Base-by-base conservation (phyloP, 2,113 vertebrate genomes). In the Copsychus sechellarum region DNA sequence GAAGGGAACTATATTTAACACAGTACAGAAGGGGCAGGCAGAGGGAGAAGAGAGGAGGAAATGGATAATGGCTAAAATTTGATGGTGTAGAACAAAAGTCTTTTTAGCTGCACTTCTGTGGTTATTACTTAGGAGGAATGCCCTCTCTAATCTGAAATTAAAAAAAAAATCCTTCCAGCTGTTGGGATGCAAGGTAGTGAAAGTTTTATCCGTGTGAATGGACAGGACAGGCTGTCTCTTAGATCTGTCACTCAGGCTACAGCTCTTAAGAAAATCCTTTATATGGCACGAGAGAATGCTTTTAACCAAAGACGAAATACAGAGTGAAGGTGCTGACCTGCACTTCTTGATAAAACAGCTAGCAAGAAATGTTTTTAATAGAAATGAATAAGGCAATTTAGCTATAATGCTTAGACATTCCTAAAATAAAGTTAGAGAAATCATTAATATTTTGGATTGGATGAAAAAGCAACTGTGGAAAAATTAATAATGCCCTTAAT, bases 211-310 rank as follows among this genome's bases (percentile, higher is more conserved):
- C 73, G 22, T 73, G 31, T 81, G 72, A 83, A 88, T 69, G 54
- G 20, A 57, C 10, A 77, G 48, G 61, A 85, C 48, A 65, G n/a
- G 8, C 23, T 82, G 36, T 28, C 25, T 82, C 66, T 90, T 60
- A 88, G 71, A 92, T 80, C 36, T 96, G 77, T 72, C 81, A 80
- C 36, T 90, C 79, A 95, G 40, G 54, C 40, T 87, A 22, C 50
- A 80, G 28, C 42, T 80, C 58, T 92, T 88, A 88, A 87, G 79
- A 71, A 85, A 93, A 90, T 76, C 50, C 23, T 85, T 88, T 90
- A 6, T 64, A 64, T 4, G 74, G n/a, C 88, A 60, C 7, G 20
- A 91, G 65, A 51, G 48, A 90, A 87, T 31, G 40, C 7, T 80
- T 88, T 90, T 51, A 82, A 12, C 20, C 4, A 3, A 64, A 79